Percentiles rank a stretch among this genome's conserved stretches.
Conservation (phyloP, 2,888 invertebrate species). For the Ectemnius cavifrons region DNA sequence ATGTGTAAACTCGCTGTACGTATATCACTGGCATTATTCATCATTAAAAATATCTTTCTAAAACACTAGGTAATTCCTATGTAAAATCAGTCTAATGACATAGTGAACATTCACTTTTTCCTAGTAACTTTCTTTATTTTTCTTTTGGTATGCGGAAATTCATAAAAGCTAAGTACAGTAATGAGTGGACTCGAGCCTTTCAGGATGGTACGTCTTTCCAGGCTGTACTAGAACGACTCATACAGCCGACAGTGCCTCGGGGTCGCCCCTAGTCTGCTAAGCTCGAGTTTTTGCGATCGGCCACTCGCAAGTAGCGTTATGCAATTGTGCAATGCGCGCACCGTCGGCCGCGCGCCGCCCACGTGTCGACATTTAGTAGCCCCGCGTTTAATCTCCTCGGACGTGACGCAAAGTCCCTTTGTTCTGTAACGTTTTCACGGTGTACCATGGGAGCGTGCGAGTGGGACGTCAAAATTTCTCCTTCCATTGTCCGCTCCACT, state of each 20-base stretch:
- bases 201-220: no score
- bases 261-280: conserved; percentile 33
- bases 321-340: conserved; percentile 52
- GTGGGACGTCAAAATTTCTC: conserved; percentile 53
- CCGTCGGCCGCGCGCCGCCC: conserved; percentile 43
- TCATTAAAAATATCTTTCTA: no score
- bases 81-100: no score
- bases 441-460: conserved; percentile 16
- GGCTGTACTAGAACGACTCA: no score
- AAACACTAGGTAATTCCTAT: no score
- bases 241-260: conserved; percentile 28
- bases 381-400: conserved; percentile 57
- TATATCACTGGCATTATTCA: no score
- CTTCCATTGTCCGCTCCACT: conserved; percentile 34
- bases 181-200: no score
- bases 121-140: no score
- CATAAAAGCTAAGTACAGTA: no score
- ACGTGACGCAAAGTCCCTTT: conserved; percentile 59
- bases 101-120: no score
- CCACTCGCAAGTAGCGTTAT: conserved; percentile 40
- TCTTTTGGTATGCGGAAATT: no score
- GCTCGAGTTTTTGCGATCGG: conserved; percentile 25
- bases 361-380: conserved; percentile 60
- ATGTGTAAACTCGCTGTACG: no score
- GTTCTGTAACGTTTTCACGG: conserved; percentile 45